Evolutionary conservation across 2,888 invertebrate species (phyloP).

Genomic region (Mythimna ferrago): DNA sequence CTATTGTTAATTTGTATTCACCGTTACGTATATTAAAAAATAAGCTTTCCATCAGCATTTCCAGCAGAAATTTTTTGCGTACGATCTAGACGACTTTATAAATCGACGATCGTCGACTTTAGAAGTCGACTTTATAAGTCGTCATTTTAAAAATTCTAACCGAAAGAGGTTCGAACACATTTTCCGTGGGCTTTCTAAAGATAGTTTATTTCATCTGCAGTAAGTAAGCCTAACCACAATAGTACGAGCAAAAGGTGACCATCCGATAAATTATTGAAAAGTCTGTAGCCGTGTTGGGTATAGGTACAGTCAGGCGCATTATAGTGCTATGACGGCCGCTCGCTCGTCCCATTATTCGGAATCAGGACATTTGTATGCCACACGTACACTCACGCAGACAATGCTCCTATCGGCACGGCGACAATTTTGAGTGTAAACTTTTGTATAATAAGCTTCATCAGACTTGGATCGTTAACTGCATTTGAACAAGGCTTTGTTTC

Average conservation of each 20-base stretch:
- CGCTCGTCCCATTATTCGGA: conserved; percentile 65
- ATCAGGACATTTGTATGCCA: conserved; percentile 74
- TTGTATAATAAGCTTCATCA: conserved; percentile 50
- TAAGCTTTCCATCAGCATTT: too few species aligned
- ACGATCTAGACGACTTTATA: too few species aligned
- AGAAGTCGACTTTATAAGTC: too few species aligned
- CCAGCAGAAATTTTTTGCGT: not conserved
- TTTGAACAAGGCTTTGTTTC: conserved; percentile 10
- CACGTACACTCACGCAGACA: conserved; percentile 61
- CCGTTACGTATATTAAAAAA: not conserved
- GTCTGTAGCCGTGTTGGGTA: conserved; percentile 33
- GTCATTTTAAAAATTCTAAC: not conserved
- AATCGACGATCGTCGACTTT: too few species aligned
- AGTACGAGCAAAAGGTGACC: conserved; percentile 31
- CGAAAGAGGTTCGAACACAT: not conserved
- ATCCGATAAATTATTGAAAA: conserved; percentile 59
- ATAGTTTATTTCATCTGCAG: conserved; percentile 7
- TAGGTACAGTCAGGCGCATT: conserved; percentile 55
- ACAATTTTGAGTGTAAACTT: conserved; percentile 61
- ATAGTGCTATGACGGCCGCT: conserved; percentile 51
- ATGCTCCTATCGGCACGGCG: conserved; percentile 59
- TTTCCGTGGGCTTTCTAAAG: conserved; percentile 1
- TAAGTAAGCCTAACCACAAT: conserved; percentile 21
- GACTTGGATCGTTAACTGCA: conserved; percentile 29
- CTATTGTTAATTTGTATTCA: not conserved